phyloP scores from a whole-genome alignment of 2,113 vertebrate genomes.

The Oreochromis aureus region DNA sequence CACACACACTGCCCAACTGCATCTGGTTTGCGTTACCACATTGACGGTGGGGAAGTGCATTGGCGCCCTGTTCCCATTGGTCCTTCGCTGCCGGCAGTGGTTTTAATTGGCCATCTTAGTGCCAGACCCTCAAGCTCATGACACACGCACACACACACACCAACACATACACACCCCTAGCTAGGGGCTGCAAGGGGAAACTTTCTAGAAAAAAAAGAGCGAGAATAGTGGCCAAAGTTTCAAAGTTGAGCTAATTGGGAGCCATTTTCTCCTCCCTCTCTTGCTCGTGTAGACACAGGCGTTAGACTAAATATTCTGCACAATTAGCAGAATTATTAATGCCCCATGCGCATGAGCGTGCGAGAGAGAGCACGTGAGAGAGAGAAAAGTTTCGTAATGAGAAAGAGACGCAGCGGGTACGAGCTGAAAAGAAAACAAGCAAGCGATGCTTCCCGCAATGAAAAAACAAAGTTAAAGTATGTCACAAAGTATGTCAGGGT shows the following conservation, averaged over 20 bases:
- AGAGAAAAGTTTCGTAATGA: not conserved
- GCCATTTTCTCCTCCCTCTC: slow-evolving; percentile 23
- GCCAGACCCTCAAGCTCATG: slow-evolving; percentile 62
- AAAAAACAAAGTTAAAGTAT: not conserved
- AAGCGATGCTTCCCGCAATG: not conserved
- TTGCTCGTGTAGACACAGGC: not conserved
- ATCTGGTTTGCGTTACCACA: slow-evolving; percentile 68
- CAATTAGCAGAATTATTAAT: slow-evolving; percentile 38
- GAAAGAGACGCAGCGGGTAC: not conserved
- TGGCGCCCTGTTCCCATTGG: slow-evolving; percentile 60
- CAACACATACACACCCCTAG: slow-evolving; percentile 7
- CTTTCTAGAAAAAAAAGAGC: not conserved
- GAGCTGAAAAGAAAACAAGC: not conserved
- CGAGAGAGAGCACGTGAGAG: not conserved
- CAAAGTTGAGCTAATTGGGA: slow-evolving; percentile 57
- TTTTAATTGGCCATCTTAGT: slow-evolving; percentile 64
- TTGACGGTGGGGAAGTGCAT: slow-evolving; percentile 59
- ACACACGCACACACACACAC: not conserved
- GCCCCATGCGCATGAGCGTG: not conserved
- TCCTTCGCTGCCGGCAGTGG: slow-evolving; percentile 58
- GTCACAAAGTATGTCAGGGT: not conserved
- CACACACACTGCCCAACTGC: slow-evolving; percentile 24
- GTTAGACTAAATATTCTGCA: slow-evolving; percentile 2
- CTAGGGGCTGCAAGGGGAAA: slow-evolving; percentile 32
- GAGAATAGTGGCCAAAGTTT: slow-evolving; percentile 45